Evolutionary conservation across 2,888 invertebrate genomes (phyloP).

Genomic region (Choristoneura rosaceana): DNA sequence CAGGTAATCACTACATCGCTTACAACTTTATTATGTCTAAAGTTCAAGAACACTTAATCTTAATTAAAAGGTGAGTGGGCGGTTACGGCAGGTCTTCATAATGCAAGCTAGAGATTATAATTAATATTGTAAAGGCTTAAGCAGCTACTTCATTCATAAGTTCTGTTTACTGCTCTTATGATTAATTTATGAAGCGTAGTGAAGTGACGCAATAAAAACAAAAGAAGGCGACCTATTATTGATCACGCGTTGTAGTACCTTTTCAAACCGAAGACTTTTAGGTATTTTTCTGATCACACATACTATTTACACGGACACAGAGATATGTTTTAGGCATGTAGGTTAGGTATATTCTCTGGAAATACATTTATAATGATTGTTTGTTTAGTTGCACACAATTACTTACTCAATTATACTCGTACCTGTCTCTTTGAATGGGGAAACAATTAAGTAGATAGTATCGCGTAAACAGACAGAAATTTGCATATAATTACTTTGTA

Average conservation of each 20-base stretch:
- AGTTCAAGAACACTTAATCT: constrained; percentile 27
- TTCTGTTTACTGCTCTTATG: constrained; percentile 14
- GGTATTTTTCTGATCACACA: background rate
- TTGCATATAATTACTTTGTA: constrained; percentile 31
- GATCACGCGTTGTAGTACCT: background rate
- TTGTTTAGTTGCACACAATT: background rate
- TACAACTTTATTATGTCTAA: constrained; percentile 22
- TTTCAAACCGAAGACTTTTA: background rate
- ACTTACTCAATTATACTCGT: constrained; percentile 19
- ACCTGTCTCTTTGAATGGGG: constrained; percentile 21
- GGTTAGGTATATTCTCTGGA: background rate
- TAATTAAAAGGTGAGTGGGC: constrained; percentile 35
- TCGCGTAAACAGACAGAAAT: constrained; percentile 17
- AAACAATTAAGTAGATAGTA: constrained; percentile 27
- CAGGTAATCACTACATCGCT: constrained; percentile 16
- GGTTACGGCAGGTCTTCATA: constrained; percentile 25
- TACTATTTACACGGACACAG: background rate
- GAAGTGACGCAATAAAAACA: constrained; percentile 9
- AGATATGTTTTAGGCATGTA: background rate
- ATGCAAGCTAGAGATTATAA: constrained; percentile 21
- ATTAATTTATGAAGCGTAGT: background rate
- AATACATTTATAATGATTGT: background rate
- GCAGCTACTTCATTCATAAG: constrained; percentile 33
- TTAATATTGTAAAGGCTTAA: constrained; percentile 34
- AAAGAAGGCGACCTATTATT: background rate